Conservation (phyloP, 2,797 vertebrate genomes). For the Gymnoscopelus microlampas region DNA sequence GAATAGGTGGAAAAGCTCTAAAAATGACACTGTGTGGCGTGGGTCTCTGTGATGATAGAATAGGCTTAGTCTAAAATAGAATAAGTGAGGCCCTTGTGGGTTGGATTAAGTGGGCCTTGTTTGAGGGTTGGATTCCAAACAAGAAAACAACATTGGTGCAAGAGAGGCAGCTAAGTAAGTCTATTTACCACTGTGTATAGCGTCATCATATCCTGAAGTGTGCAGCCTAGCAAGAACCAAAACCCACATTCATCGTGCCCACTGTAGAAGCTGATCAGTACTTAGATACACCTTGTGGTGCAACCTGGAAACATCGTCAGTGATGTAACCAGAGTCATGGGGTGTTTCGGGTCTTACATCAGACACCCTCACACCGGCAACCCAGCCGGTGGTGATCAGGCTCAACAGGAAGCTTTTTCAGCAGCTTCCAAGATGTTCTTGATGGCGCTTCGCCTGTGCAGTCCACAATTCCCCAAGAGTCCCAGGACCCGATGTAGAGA, state of each 20-base stretch:
- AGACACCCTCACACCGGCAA: too few species aligned
- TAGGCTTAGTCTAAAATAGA: conserved; percentile 17
- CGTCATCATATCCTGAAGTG: conserved; percentile 27
- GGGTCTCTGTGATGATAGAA: conserved; percentile 16
- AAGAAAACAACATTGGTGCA: conserved; percentile 10
- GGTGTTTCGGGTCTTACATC: too few species aligned
- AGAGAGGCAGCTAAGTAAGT: conserved; percentile 25
- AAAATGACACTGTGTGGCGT: conserved; percentile 25
- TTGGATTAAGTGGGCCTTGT: conserved; percentile 6
- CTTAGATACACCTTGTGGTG: too few species aligned
- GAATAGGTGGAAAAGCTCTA: conserved; percentile 27
- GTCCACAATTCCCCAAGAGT: too few species aligned
- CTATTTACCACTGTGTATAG: conserved; percentile 7
- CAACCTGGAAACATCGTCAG: too few species aligned
- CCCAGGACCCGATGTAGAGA: too few species aligned
- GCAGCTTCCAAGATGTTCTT: too few species aligned
- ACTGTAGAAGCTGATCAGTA: conserved; percentile 19
- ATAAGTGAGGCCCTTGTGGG: too few species aligned
- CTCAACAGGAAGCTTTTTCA: too few species aligned
- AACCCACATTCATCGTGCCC: neutral
- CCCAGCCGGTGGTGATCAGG: too few species aligned
- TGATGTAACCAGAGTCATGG: too few species aligned
- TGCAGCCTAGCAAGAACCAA: neutral
- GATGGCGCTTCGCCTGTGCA: too few species aligned
- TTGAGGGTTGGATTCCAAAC: neutral